Conservation (phyloP, 2,797 vertebrate species). For the Onychomys leucogaster region DNA sequence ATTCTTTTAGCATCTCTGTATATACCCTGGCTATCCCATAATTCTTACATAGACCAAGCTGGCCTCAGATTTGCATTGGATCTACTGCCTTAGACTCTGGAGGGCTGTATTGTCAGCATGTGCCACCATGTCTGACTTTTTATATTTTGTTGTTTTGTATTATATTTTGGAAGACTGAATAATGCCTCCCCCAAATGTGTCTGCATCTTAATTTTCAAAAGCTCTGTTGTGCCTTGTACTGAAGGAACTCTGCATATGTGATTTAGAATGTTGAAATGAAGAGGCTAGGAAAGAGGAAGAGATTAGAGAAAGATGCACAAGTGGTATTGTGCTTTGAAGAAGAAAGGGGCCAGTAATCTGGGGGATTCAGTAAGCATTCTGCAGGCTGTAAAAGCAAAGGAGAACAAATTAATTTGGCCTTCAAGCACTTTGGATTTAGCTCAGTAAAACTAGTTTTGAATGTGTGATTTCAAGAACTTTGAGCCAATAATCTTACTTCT, state of each 20-base stretch:
- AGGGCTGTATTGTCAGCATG: too few relatives aligned
- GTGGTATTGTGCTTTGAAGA: background rate
- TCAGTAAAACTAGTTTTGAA: background rate
- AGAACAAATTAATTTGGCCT: background rate
- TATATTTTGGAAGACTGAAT: background rate
- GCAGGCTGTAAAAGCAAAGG: background rate
- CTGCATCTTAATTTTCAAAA: background rate
- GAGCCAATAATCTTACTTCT: background rate
- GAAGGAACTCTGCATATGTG: background rate
- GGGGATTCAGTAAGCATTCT: background rate
- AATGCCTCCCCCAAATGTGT: background rate
- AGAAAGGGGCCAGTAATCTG: background rate
- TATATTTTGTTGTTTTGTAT: background rate
- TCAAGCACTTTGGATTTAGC: background rate
- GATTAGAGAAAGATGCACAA: background rate
- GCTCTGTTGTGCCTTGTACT: background rate
- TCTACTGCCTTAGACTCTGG: too few relatives aligned
- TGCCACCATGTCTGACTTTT: background rate
- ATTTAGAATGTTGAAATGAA: background rate
- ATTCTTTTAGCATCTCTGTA: background rate
- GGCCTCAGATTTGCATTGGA: background rate
- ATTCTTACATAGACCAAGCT: background rate
- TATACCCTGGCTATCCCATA: background rate
- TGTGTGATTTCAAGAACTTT: background rate
- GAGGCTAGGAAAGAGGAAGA: background rate